Conservation (phyloP, 2,113 vertebrate genomes). For the Anthoscopus minutus region DNA sequence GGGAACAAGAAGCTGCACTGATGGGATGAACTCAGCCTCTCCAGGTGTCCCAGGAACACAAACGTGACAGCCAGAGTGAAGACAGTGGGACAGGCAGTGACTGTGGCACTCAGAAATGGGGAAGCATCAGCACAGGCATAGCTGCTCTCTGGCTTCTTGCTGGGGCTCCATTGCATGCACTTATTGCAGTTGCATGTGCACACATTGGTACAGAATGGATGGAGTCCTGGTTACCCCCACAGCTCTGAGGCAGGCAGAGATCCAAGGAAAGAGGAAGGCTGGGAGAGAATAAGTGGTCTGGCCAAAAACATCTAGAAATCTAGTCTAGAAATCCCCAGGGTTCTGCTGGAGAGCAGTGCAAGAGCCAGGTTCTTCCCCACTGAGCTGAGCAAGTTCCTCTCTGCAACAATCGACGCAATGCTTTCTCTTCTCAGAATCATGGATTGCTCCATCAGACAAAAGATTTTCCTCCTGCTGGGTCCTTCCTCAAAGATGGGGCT, state of each 20-base stretch:
- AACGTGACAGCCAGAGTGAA: accelerated
- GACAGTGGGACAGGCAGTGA: neutral
- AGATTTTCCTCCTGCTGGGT: neutral
- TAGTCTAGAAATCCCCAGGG: neutral
- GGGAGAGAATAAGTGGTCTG: neutral
- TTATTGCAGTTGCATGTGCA: neutral
- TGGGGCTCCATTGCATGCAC: neutral
- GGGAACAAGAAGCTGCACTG: neutral
- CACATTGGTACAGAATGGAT: neutral
- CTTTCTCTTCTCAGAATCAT: neutral
- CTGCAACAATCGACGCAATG: neutral
- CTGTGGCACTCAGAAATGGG: neutral
- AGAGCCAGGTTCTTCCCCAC: neutral
- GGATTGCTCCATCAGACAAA: neutral
- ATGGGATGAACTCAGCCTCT: neutral
- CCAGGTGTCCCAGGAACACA: neutral
- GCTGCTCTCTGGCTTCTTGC: neutral
- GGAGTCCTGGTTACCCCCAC: neutral
- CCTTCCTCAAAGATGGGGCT: neutral
- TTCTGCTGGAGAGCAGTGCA: neutral
- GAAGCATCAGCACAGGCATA: neutral
- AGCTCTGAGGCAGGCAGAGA: neutral
- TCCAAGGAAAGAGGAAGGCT: neutral
- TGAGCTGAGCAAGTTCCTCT: neutral
- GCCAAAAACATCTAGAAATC: neutral